Evolutionary conservation across 2,113 vertebrate genomes (phyloP).

Genomic region (Antechinus stuartii): DNA sequence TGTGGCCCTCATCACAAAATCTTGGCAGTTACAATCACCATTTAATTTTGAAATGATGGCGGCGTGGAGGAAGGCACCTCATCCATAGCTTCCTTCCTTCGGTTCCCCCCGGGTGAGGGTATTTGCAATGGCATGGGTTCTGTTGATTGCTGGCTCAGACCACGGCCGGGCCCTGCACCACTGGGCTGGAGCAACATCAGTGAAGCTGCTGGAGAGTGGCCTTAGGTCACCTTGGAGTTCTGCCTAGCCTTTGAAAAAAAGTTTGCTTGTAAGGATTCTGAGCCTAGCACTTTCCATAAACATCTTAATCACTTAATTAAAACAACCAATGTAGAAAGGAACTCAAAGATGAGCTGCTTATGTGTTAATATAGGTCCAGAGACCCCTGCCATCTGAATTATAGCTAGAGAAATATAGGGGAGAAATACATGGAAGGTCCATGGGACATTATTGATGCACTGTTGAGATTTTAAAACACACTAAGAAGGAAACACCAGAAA

Average conservation of each 20-base stretch:
- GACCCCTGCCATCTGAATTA: not conserved
- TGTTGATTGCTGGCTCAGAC: not conserved
- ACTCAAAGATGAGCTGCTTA: slow-evolving; percentile 47
- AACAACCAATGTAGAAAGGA: slow-evolving; percentile 25
- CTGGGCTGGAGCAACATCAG: slow-evolving; percentile 21
- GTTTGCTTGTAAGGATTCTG: slow-evolving; percentile 55
- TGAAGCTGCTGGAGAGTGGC: slow-evolving; percentile 31
- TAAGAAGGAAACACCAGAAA: slow-evolving; percentile 8
- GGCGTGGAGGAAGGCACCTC: not conserved
- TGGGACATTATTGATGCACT: not conserved
- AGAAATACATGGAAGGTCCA: not conserved
- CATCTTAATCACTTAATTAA: slow-evolving; percentile 41
- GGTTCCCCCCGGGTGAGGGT: not conserved
- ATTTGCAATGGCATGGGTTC: not conserved
- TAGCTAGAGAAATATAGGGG: slow-evolving; percentile 3
- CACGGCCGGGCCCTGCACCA: not conserved
- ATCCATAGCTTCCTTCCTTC: not conserved
- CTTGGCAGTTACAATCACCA: not conserved
- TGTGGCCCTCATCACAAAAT: slow-evolving; percentile 5
- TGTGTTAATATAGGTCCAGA: slow-evolving; percentile 22
- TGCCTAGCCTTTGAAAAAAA: slow-evolving; percentile 58
- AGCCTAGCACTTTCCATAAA: slow-evolving; percentile 69
- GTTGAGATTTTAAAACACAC: not conserved
- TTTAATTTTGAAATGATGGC: slow-evolving; percentile 6
- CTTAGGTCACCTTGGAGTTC: slow-evolving; percentile 58